Evolutionary conservation across 1,140 invertebrate genomes (phyloP).

Genomic region (Gryon sp.): DNA sequence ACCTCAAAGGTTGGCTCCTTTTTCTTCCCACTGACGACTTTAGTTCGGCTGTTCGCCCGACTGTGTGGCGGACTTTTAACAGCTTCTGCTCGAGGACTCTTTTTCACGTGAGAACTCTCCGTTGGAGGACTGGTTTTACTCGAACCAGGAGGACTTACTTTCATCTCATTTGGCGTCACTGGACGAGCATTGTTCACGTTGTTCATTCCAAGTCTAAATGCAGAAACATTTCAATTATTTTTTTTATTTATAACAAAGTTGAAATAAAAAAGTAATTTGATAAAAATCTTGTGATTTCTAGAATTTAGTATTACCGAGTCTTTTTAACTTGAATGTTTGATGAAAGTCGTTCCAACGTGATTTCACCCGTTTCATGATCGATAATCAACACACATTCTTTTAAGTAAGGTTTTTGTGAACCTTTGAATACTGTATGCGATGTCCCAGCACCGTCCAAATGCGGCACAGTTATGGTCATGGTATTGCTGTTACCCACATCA

Average conservation of each 20-base stretch:
- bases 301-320: slow-evolving; percentile 85
- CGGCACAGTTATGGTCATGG: slow-evolving; percentile 94
- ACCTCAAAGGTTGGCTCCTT: slow-evolving; percentile 79
- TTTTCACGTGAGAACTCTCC: slow-evolving; percentile 66
- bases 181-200: slow-evolving; percentile 4
- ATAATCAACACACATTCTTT: slow-evolving; percentile 98
- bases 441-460: slow-evolving; percentile 94
- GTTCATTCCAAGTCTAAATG: slow-evolving; percentile 65
- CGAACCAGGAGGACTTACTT: slow-evolving; percentile 25
- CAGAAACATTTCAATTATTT: background rate
- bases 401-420: slow-evolving; percentile 91
- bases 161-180: slow-evolving; percentile 24
- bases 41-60: slow-evolving; percentile 83
- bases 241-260: background rate
- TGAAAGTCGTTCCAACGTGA: slow-evolving; percentile 93
- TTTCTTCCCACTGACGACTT: slow-evolving; percentile 82
- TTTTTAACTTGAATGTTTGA: slow-evolving; percentile 97
- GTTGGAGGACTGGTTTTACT: slow-evolving; percentile 36
- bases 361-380: slow-evolving; percentile 93
- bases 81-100: slow-evolving; percentile 78
- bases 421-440: slow-evolving; percentile 95
- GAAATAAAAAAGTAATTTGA: background rate
- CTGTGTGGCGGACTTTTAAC: slow-evolving; percentile 79
- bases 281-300: background rate
- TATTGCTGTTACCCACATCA: slow-evolving; percentile 92